Percentiles rank a stretch among this genome's conserved stretches.
These are phyloP conservation scores for Podarcis raffonei DNA, from an alignment of 2,113 vertebrate genomes.

Conservation along the genomic window DNA sequence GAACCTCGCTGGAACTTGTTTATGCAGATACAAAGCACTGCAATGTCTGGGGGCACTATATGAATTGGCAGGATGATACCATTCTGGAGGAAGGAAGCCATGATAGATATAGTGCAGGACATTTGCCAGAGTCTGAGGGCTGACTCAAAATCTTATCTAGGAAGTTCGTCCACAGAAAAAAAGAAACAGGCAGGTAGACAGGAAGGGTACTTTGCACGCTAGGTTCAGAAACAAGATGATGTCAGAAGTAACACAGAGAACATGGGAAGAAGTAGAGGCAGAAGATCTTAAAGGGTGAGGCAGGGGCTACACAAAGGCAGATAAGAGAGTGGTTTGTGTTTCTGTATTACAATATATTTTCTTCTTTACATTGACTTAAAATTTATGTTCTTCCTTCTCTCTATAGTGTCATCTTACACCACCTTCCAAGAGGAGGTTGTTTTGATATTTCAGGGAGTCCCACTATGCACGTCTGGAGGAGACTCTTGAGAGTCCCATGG, in stretches of 20 bases:
- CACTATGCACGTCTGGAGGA: no score
- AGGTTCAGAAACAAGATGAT: neutral
- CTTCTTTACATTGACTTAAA: no score
- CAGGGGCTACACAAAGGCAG: neutral
- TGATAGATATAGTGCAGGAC: neutral
- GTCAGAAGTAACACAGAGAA: neutral
- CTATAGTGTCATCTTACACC: no score
- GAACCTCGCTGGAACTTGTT: neutral
- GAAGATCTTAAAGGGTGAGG: neutral
- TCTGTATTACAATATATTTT: no score
- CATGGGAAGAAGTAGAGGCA: neutral
- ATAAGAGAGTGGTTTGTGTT: no score
- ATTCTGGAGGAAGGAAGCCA: neutral
- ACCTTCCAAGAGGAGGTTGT: no score
- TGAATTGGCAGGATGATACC: neutral
- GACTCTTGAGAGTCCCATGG: no score
- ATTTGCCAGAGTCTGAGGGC: neutral
- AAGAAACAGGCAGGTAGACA: neutral
- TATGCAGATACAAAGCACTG: neutral
- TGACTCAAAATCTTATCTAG: neutral
- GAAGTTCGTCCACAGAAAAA: neutral
- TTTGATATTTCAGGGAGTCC: no score
- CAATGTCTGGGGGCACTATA: neutral
- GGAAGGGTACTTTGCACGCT: neutral
- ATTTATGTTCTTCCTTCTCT: no score